Evolutionary conservation across 2,888 invertebrate genomes (phyloP), one percentile per base, ranked within the genome.

Genomic region (Mesorhabditis spiculigera): DNA sequence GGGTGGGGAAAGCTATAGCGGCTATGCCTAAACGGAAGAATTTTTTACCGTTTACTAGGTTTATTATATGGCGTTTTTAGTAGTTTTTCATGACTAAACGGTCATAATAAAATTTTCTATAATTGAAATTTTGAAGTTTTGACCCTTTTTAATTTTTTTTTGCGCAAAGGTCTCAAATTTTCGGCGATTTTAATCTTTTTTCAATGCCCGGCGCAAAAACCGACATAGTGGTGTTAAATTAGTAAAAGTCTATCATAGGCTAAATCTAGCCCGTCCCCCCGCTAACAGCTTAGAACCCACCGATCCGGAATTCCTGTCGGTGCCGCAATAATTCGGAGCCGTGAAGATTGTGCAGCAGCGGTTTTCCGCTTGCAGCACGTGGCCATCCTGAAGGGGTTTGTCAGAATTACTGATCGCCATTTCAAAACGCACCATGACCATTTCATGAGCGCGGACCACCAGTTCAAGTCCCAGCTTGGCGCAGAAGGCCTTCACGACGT

Each of bases 321-420:
- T 76, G 63, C 81, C 82, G 66, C 81, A 82, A 65, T 82, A 82
- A 70, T 78, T 79, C 43, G 82, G 82, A 5, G 82, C 82, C n/a
- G 81, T 80, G 78, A 82, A 82, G n/a, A 82, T 75, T 4, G 82
- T 82, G 61, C 77, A 76, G 2, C 80, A 71, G 13, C 69, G 74
- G 41, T 72, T 70, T 62, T 77, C 69, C 64, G 77, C 78, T 68
- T 71, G 42, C 69, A 80, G 77, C 10, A 66, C 69, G 70, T 81
- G 78, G 5, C 82, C 82, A 42, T 75, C 73, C 69, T 72, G 65
- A 13, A 5, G 4, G 65, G 5, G 4, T 44, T 10, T 67, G 10
- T 16, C 10, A 67, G 6, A 16, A 42, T 45, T 13, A 13, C 42
- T 5, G 5, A 13, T 64, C 44, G 28, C 5, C n/a, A 16, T 10